Evolutionary conservation across 92 coral and sea anemone species (phyloP), one percentile per base, ranked within the genome.

Genomic region (Paragorgia papillata): DNA sequence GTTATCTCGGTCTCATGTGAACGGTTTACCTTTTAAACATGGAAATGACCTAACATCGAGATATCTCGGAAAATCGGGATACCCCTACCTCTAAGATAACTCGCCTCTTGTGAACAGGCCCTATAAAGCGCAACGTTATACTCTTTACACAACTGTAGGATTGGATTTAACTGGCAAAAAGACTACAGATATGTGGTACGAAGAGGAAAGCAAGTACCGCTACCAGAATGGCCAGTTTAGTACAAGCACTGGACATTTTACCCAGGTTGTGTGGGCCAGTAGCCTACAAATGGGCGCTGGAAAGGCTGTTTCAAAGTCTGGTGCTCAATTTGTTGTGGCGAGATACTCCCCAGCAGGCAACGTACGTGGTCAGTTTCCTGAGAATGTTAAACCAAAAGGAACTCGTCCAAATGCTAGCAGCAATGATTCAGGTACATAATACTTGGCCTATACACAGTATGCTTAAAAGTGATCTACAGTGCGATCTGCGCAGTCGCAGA

Each of bases 121-220:
- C n/a, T n/a, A n/a, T n/a, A n/a, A n/a, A n/a, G n/a, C n/a, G n/a
- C n/a, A n/a, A n/a, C n/a, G n/a, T n/a, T n/a, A n/a, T n/a, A n/a
- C n/a, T n/a, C n/a, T n/a, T n/a, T n/a, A n/a, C n/a, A n/a, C n/a
- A n/a, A n/a, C 9, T 31, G 34, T 86, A 92, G 97, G 97, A 21
- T 89, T 89, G 26, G 81, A 81, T 62, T 85, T 92, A 62, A 92
- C 97, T 8, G 97, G 97, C 43, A 80, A 88, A 48, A 89, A 87
- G 67, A 91, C 92, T 7, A 86, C 96, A 15, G 97, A 93, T 37
- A 93, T 93, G 97, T 93, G 97, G 97, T 93, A 93, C 76, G 96
- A 90, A 35, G 97, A 93, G 41, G 91, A 87, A 40, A 92, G 91
- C 75, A 88, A 86, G 61, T 93, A 93, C 88, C 84, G 89, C 26